A percentile compares a stretch with the other conserved stretches of the same genome.
These are phyloP conservation scores for Diceros bicornis DNA, from an alignment of 2,797 vertebrate species.

Conservation along the genomic window DNA sequence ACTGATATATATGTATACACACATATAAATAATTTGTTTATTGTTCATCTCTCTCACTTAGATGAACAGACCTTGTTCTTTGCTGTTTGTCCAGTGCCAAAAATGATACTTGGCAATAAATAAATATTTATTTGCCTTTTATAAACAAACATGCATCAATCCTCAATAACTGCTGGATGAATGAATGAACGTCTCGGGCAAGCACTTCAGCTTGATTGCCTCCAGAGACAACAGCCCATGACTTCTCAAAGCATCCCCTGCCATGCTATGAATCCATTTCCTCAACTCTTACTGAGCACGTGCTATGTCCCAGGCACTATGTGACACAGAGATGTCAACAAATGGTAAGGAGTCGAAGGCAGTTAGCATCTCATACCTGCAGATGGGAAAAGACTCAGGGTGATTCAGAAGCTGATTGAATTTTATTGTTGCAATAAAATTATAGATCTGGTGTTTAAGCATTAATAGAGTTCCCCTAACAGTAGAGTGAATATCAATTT, in stretches of 20 bases:
- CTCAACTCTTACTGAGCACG: neutral
- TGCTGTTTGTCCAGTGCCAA: neutral
- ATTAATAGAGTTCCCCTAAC: neutral
- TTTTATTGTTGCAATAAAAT: conserved; percentile 10
- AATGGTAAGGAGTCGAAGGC: neutral
- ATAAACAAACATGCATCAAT: neutral
- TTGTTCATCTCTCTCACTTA: neutral
- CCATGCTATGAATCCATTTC: neutral
- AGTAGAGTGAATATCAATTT: neutral
- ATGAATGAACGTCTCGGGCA: conserved; percentile 19
- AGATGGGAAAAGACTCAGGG: neutral
- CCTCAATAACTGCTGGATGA: conserved; percentile 1
- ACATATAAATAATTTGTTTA: neutral
- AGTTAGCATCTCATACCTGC: neutral
- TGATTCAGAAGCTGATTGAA: neutral
- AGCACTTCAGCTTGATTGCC: neutral
- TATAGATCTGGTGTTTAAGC: neutral
- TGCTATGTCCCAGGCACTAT: neutral
- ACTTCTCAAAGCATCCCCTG: neutral
- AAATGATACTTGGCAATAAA: neutral
- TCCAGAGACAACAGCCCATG: neutral
- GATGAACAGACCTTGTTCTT: neutral
- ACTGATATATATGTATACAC: neutral
- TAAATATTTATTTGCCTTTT: conserved; percentile 19
- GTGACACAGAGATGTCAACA: neutral